Evolutionary conservation across 2,888 invertebrate species (phyloP).

Genomic region (Magallana nippona): DNA sequence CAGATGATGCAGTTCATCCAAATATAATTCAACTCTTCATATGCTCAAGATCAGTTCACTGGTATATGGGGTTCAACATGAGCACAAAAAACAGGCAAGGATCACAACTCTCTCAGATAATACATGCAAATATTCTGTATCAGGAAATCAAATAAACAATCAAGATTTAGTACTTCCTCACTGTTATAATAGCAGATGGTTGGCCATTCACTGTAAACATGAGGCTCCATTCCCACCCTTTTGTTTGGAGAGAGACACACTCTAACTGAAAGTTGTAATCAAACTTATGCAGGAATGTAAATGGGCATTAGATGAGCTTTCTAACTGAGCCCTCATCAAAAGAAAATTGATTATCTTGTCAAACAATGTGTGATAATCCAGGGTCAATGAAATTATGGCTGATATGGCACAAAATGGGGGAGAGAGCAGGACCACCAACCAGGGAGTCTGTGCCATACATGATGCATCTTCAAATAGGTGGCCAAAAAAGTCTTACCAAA

Average conservation of each 20-base stretch:
- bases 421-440: background rate
- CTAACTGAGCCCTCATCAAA: constrained; percentile 5
- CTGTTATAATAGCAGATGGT: constrained; percentile 17
- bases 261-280: background rate
- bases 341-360: constrained; percentile 22
- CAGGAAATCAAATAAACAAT: constrained; percentile 11
- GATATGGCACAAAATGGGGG: background rate
- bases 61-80: too few species aligned
- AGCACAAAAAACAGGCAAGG: too few species aligned
- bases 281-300: background rate
- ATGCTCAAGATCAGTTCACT: too few species aligned
- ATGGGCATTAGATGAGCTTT: background rate
- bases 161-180: background rate
- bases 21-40: too few species aligned
- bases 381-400: background rate
- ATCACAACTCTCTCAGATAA: constrained; percentile 19
- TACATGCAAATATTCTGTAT: background rate
- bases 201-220: background rate
- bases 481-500: background rate
- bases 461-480: background rate
- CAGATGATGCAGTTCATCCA: too few species aligned
- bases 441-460: background rate
- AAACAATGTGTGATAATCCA: background rate
- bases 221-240: constrained; percentile 3
- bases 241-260: background rate